Base-by-base conservation (phyloP, 1,140 invertebrate species). In the Drosophila nebulosa region DNA sequence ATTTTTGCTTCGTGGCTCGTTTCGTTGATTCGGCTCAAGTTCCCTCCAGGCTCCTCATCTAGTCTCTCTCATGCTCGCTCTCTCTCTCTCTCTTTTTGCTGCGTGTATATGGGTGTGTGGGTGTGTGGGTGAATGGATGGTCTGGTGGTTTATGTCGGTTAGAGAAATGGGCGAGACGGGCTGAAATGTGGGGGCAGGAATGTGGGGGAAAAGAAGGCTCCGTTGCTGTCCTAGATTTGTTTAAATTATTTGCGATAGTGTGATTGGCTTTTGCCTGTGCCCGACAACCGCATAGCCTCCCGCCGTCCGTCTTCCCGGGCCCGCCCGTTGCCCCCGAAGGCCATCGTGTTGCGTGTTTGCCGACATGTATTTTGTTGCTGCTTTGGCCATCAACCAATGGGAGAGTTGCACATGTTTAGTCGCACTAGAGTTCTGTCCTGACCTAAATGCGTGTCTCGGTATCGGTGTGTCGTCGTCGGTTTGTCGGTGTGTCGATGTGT, bases 161-260 rank as follows among this genome's bases (percentile, higher is more conserved):
- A 14, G 60, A 18, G 60, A 46, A 26, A 50, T 30, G 39, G 30
- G 10, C 9, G 30, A 2, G 10, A 32, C 12, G 30, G 30, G 30
- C n/a, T n/a, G n/a, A n/a, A n/a, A n/a, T n/a, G n/a, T n/a, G n/a
- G n/a, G n/a, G n/a, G n/a, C n/a, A n/a, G n/a, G n/a, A n/a, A n/a
- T n/a, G n/a, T n/a, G n/a, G n/a, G n/a, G n/a, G n/a, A n/a, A n/a
- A n/a, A 10, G 52, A 53, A 26, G 35, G 62, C 55, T 53, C 10
- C 21, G 32, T 27, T 56, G 64, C 64, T 85, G 81, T 83, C 89
- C 85, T 89, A 89, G 85, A 90, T 90, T 90, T 90, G 89, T 90
- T 90, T 90, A 85, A 90, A 90, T 86, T 84, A 80, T 90, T 89
- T 90, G 89, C 89, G 89, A 90, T 90, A 90, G 89, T 90, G 85